Percentiles rank a stretch among this genome's conserved stretches.
Evolutionary conservation across 2,888 invertebrate genomes (phyloP).

Genomic region (Cantharis lateralis): DNA sequence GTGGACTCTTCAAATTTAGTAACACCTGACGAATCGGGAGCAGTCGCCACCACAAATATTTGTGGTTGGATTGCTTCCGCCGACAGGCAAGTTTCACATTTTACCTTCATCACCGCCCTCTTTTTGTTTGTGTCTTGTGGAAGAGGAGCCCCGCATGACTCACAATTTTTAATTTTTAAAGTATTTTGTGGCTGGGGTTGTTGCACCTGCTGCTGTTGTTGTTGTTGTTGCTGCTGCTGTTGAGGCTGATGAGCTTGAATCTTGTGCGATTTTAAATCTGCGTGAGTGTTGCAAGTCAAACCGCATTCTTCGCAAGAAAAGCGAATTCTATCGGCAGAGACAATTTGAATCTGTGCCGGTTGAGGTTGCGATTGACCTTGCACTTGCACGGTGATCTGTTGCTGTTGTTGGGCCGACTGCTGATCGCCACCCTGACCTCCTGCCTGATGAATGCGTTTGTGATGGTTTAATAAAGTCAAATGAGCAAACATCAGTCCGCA

Average conservation of each 20-base stretch:
- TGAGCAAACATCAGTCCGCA: constrained; percentile 87
- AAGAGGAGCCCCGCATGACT: constrained; percentile 53
- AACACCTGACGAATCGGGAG: constrained; percentile 47
- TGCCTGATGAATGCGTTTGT: constrained; percentile 79
- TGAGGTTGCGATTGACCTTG: constrained; percentile 51
- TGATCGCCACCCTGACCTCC: constrained; percentile 59
- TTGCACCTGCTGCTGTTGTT: constrained; percentile 35
- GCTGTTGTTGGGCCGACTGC: constrained; percentile 45
- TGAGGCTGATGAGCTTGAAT: constrained; percentile 57
- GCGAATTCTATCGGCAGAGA: constrained; percentile 60
- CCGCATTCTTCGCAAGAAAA: constrained; percentile 56
- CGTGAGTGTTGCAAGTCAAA: constrained; percentile 52
- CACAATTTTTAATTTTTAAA: constrained; percentile 55
- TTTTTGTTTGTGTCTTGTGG: constrained; percentile 56
- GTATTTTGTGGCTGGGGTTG: constrained; percentile 47
- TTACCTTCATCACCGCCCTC: constrained; percentile 55
- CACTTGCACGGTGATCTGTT: constrained; percentile 43
- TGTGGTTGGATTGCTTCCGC: constrained; percentile 55
- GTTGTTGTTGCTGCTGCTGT: constrained; percentile 47
- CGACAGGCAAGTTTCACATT: constrained; percentile 55
- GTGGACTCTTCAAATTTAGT: constrained; percentile 52
- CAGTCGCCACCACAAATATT: constrained; percentile 68
- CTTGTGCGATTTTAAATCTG: constrained; percentile 55
- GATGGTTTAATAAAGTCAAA: constrained; percentile 80
- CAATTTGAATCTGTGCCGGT: constrained; percentile 63